Evolutionary conservation across 2,888 invertebrate species (phyloP), one percentile per base, ranked within the genome.

Genomic region (Scotopteryx bipunctaria): DNA sequence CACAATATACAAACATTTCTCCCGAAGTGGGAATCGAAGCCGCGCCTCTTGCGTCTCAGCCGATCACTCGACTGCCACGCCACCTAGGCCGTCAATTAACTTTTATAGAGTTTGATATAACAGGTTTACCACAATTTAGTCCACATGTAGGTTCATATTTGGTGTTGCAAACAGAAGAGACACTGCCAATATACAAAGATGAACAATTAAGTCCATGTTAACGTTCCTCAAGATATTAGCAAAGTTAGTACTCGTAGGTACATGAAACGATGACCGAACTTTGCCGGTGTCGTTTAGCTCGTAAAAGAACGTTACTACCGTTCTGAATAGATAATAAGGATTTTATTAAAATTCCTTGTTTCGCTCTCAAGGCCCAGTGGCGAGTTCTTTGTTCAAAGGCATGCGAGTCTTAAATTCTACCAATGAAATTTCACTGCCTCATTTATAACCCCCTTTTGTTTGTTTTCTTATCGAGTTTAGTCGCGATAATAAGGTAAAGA

Each of bases 331-430:
- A 82, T 86, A 87, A 87, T 86, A 86, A 84, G 85, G 81, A 79
- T 87, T 87, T 85, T 87, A 89, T 87, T 86, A 88, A 89, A 87
- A 86, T 87, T 86, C 83, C 85, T 81, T 86, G 83, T 86, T 83
- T 81, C 76, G 80, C 74, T 80, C 73, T 74, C 66, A 69, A 69
- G 80, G 71, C 66, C 70, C 71, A 68, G 68, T 55, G 68, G 68
- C 66, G 64, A 47, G 50, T 66, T 81, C 78, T 83, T 88, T 86
- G 85, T 86, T 78, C 76, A 70, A 73, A 64, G 78, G 75, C 76
- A 81, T 78, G 76, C 78, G 65, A 79, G 72, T 69, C 78, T 72
- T 71, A 67, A 77, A 77, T 78, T 75, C 67, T 68, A 63, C 64
- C 80, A 75, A 77, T 78, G 72, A 79, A 81, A 81, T 76, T 81